Percentiles rank a stretch among this genome's conserved stretches.
Evolutionary conservation across 2,113 vertebrate genomes (phyloP).

Genomic region (Lepus americanus): DNA sequence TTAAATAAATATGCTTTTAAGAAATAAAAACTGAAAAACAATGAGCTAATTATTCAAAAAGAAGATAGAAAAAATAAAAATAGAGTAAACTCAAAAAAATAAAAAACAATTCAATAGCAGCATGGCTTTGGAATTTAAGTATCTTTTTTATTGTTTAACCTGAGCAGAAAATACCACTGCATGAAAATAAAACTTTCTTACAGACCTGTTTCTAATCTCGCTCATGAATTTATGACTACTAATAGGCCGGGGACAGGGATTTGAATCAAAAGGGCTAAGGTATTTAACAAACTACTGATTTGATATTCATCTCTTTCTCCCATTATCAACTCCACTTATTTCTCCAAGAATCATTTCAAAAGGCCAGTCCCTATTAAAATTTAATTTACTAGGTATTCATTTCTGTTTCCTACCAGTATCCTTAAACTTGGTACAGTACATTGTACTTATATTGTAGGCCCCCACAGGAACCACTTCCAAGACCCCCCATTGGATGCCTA

Average conservation of each 20-base stretch:
- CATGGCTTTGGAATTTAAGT: background rate
- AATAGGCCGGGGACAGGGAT: no score
- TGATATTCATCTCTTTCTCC: background rate
- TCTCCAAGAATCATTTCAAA: background rate
- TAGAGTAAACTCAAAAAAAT: background rate
- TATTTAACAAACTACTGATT: background rate
- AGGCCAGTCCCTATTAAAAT: background rate
- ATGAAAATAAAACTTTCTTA: background rate
- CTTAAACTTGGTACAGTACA: background rate
- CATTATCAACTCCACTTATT: background rate
- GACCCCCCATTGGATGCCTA: background rate
- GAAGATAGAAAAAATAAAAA: background rate
- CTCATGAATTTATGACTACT: background rate
- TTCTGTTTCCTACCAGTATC: background rate
- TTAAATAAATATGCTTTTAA: background rate
- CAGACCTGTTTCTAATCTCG: background rate
- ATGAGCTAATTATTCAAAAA: background rate
- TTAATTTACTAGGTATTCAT: background rate
- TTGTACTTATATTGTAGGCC: background rate
- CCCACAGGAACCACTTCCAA: background rate
- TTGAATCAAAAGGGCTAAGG: background rate
- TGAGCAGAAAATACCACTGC: background rate
- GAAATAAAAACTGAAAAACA: background rate
- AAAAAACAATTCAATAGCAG: background rate
- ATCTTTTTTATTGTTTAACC: background rate